Base-by-base conservation (phyloP, 2,888 invertebrate genomes). In the Mimumesa dahlbomi region DNA sequence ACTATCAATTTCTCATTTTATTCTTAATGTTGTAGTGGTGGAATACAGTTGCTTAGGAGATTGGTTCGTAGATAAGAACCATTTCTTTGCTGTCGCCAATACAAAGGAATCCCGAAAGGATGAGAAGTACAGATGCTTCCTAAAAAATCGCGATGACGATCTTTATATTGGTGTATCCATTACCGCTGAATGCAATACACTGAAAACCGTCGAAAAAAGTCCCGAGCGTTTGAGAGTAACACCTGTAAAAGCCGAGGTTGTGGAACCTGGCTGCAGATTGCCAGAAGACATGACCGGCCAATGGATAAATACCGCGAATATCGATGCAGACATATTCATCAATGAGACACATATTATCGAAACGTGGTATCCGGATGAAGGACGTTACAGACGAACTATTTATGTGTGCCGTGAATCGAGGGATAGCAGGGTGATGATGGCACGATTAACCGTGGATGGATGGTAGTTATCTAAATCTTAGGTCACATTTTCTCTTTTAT, bases 251-350 rank as follows among this genome's bases (percentile, higher is more conserved):
- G 92, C 96, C 0, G 97, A 97, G 90, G 93, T 95, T 5, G 97
- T 98, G 0, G 94, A 95, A 76, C 95, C 98, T 2, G 96, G 97
- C 0, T 99, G 98, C 85, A 93, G 96, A 43, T 90, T 99, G 65
- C 98, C 98, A 0, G 95, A 97, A 88, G 98, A 98, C 88, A 97
- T 97, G 90, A 93, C 95, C 0, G 98, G 99, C 0, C 93, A 95
- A 18, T 99, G 98, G 98, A 96, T 98, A 53, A 98, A 98, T 85
- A 98, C 98, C 0, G 98, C 98, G 0, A 98, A 98, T 87, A 96
- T 97, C 75, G 98, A 98, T 89, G 98, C 98, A 0, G 97, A 98
- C 89, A 94, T 98, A 0, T 92, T 93, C 45, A 97, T 99, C 38
- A 98, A 98, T 86, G 96, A 97, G 85, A 99, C 98, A 0, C 98